Conservation (phyloP, 2,113 vertebrate genomes). For the Piprites chloris region DNA sequence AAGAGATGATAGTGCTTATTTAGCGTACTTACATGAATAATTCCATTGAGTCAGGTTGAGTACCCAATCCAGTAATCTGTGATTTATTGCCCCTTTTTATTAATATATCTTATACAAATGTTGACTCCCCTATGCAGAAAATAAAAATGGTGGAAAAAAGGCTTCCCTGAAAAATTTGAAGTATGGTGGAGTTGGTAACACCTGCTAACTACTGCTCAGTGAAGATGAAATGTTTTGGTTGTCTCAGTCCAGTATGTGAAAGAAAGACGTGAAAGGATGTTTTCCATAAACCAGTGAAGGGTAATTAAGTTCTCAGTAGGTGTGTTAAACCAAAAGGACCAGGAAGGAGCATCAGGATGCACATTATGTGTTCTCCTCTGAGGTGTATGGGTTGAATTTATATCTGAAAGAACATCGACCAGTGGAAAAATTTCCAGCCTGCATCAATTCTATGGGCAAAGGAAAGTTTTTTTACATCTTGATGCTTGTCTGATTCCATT, state of each 20-base stretch:
- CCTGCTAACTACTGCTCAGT: not conserved
- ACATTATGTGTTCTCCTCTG: not conserved
- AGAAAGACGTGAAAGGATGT: not conserved
- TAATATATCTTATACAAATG: not conserved
- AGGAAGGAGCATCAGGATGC: not conserved
- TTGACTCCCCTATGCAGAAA: not conserved
- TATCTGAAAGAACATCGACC: not conserved
- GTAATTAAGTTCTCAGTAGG: not conserved
- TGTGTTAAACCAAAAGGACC: not conserved
- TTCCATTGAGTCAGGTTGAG: not conserved
- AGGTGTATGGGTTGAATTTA: not conserved
- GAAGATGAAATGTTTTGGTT: not conserved
- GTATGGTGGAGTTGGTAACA: not conserved
- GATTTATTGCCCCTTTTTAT: not conserved
- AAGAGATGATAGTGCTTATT: not conserved
- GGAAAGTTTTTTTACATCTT: not conserved
- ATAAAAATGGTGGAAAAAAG: not conserved
- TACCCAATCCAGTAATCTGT: not conserved
- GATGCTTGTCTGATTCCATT: not conserved
- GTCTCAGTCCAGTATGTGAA: not conserved
- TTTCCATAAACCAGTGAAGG: not conserved
- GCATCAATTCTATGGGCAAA: not conserved
- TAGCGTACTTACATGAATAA: not conserved
- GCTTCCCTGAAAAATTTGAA: not conserved
- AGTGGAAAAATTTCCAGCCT: not conserved